phyloP scores from a whole-genome alignment of 2,888 invertebrate genomes.

The Orthosia gracilis region DNA sequence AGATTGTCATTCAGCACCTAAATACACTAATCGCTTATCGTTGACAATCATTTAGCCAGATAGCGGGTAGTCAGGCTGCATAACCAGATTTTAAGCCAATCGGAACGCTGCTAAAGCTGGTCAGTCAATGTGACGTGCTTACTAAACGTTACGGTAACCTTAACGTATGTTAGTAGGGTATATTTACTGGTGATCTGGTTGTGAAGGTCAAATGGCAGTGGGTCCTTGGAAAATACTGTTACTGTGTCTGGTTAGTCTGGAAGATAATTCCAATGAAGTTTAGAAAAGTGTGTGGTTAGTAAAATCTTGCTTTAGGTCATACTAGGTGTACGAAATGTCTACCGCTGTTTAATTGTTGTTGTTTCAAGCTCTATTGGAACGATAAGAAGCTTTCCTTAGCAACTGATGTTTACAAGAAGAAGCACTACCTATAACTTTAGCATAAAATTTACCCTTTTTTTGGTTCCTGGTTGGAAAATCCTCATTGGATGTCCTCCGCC shows the following conservation, averaged over 20 bases:
- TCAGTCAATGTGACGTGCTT: slow-evolving; percentile 25
- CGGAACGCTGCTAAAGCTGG: neutral
- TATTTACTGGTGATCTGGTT: neutral
- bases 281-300: neutral
- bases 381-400: too few species aligned
- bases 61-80: slow-evolving; percentile 20
- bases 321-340: neutral
- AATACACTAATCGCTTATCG: slow-evolving; percentile 52
- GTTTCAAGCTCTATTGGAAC: too few species aligned
- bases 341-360: neutral
- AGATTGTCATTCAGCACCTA: slow-evolving; percentile 51
- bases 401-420: too few species aligned
- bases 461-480: too few species aligned
- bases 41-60: slow-evolving; percentile 49
- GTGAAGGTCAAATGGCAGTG: slow-evolving; percentile 4
- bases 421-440: too few species aligned
- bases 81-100: slow-evolving; percentile 29
- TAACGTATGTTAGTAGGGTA: neutral
- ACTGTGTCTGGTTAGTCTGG: neutral
- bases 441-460: too few species aligned
- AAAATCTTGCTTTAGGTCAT: too few species aligned
- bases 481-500: too few species aligned
- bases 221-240: slow-evolving; percentile 12
- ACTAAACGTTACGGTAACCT: slow-evolving; percentile 20
- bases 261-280: neutral